Conservation (phyloP, 92 coral and sea anemone species). For the Phenganax subtilis region DNA sequence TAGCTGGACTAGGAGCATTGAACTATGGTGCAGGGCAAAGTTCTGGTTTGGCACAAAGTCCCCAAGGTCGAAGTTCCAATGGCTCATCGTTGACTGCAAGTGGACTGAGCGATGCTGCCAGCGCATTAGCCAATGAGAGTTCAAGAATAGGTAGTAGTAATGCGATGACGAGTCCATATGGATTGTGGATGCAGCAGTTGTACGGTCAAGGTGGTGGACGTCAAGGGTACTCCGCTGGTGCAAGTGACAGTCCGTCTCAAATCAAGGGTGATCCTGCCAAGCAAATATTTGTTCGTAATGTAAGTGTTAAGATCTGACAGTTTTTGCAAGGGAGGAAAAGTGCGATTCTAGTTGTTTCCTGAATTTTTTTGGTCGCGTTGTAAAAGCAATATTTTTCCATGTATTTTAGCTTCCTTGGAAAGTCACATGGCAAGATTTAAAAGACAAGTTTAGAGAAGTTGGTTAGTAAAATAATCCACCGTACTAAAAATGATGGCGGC, state of each 20-base stretch:
- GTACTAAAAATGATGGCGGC: not conserved
- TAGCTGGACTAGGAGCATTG: constrained; percentile 37
- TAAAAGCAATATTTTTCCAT: not conserved
- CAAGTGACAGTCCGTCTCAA: constrained; percentile 33
- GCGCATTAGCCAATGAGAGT: not conserved
- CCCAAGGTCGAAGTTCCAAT: constrained; percentile 48
- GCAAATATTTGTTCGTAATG: constrained; percentile 96
- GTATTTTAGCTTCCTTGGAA: constrained; percentile 85
- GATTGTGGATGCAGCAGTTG: constrained; percentile 11
- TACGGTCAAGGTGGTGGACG: constrained; percentile 39
- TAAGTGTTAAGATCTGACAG: constrained; percentile 45
- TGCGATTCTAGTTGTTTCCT: not conserved
- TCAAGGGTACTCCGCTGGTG: constrained; percentile 35
- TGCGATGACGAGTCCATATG: not conserved
- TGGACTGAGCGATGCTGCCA: constrained; percentile 30
- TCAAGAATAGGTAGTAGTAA: not conserved
- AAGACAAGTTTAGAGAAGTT: constrained; percentile 92
- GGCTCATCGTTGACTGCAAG: constrained; percentile 43
- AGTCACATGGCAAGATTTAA: constrained; percentile 89
- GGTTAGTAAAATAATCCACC: constrained; percentile 39
- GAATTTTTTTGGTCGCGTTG: not conserved
- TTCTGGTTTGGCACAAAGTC: constrained; percentile 8
- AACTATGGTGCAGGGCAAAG: constrained; percentile 21
- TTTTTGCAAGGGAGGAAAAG: not conserved
- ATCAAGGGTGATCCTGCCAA: constrained; percentile 57